Conservation (phyloP, 2,113 vertebrate genomes). For the Hemichromis elongatus region DNA sequence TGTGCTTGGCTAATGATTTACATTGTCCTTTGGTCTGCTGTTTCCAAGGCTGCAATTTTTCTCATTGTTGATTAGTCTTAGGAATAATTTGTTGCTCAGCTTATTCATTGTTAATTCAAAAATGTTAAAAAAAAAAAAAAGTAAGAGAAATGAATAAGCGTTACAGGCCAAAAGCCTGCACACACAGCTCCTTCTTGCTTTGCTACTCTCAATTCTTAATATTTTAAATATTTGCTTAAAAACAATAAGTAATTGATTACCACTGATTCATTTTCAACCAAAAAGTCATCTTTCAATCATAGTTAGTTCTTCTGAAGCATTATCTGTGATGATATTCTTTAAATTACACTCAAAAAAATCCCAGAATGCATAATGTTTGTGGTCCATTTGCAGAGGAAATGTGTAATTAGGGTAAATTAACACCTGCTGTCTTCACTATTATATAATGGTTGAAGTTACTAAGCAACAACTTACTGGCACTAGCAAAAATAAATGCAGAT, state of each 20-base stretch:
- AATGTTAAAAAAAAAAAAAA: neutral
- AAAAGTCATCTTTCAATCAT: neutral
- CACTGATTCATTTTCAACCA: neutral
- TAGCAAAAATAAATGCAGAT: neutral
- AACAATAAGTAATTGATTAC: neutral
- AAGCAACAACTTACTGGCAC: neutral
- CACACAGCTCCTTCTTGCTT: neutral
- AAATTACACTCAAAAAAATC: neutral
- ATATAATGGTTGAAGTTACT: neutral
- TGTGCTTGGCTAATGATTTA: neutral
- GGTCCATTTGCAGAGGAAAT: neutral
- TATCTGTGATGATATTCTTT: neutral
- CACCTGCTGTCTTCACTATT: neutral
- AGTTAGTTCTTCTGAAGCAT: neutral
- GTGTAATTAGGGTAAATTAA: neutral
- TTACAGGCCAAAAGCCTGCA: neutral
- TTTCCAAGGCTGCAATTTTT: neutral
- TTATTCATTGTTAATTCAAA: neutral
- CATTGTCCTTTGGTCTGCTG: neutral
- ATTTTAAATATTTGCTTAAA: neutral
- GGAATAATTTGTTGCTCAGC: neutral
- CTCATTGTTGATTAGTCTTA: neutral
- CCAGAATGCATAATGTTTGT: fast-evolving
- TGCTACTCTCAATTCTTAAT: neutral
- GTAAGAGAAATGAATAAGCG: neutral